Conservation (phyloP, 1,140 invertebrate species). For the Achroia grisella region DNA sequence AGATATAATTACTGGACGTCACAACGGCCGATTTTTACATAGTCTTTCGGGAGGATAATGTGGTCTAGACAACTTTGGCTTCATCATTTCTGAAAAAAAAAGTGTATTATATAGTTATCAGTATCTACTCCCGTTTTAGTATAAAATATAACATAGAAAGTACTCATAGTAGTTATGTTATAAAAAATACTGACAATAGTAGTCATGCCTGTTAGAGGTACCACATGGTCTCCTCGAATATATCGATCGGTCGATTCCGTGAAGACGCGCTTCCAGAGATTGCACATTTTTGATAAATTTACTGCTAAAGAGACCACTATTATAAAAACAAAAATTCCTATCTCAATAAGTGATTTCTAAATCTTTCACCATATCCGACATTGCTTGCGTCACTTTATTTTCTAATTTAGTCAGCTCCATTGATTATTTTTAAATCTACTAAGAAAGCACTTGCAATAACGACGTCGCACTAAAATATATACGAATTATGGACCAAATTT, state of each 20-base stretch:
- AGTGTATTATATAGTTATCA: conserved; percentile 7
- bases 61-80: conserved; percentile 39
- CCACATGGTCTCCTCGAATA: conserved; percentile 15
- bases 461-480: too few species aligned
- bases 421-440: conserved; percentile 13
- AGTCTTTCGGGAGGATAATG: conserved; percentile 38
- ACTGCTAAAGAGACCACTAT: too few species aligned
- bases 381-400: conserved; percentile 8
- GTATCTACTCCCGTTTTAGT: too few species aligned
- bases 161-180: too few species aligned
- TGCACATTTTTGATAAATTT: too few species aligned
- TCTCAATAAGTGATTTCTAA: too few species aligned
- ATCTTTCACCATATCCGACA: too few species aligned
- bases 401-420: conserved; percentile 3
- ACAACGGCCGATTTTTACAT: conserved; percentile 52
- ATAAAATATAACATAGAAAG: too few species aligned
- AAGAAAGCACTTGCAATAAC: not conserved
- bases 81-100: conserved; percentile 62
- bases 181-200: not conserved
- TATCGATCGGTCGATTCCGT: conserved; percentile 28
- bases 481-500: not conserved
- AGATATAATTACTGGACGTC: conserved; percentile 43
- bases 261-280: not conserved
- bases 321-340: too few species aligned
- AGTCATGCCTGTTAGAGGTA: not conserved